Evolutionary conservation across 2,797 vertebrate genomes (phyloP).

Genomic region (Aplochiton taeniatus): DNA sequence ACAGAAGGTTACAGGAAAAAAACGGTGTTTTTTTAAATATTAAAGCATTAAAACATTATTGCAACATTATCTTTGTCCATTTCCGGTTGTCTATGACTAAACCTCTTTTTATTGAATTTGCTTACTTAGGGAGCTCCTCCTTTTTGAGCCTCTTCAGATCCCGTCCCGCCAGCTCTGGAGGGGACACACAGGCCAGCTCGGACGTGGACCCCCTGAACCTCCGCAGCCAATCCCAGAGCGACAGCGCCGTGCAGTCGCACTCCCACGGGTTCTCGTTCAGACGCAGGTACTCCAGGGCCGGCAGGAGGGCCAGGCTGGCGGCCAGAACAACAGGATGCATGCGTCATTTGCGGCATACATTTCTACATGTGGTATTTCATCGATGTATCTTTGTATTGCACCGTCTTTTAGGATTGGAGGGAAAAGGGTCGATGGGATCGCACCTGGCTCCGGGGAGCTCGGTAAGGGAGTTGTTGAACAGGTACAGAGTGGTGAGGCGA

Average conservation of each 20-base stretch:
- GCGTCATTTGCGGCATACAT: too few species aligned
- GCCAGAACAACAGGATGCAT: too few species aligned
- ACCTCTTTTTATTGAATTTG: too few species aligned
- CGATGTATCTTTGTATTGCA: too few species aligned
- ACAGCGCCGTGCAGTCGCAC: conserved; percentile 89
- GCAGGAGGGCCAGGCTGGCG: conserved; percentile 81
- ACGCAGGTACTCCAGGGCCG: conserved; percentile 91
- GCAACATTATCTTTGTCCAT: too few species aligned
- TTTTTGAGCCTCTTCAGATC: conserved; percentile 87
- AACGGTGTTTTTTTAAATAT: too few species aligned
- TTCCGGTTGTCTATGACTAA: too few species aligned
- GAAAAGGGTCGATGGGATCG: too few species aligned
- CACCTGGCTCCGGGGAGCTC: conserved; percentile 81
- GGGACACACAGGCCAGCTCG: conserved; percentile 79
- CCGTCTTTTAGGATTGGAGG: too few species aligned
- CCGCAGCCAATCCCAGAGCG: conserved; percentile 94
- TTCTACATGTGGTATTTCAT: too few species aligned
- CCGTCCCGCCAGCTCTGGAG: conserved; percentile 75
- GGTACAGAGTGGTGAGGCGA: conserved; percentile 91
- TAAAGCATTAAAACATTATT: too few species aligned
- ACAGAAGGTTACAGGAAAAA: too few species aligned
- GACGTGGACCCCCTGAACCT: conserved; percentile 93
- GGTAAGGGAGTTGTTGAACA: conserved; percentile 95
- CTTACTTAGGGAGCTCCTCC: conserved; percentile 74
- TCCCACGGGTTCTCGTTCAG: conserved; percentile 96